A percentile compares a stretch with the other conserved stretches of the same genome.
These are phyloP conservation scores for Ctenopoma kingsleyae DNA, from an alignment of 2,797 vertebrate species.

Conservation along the genomic window DNA sequence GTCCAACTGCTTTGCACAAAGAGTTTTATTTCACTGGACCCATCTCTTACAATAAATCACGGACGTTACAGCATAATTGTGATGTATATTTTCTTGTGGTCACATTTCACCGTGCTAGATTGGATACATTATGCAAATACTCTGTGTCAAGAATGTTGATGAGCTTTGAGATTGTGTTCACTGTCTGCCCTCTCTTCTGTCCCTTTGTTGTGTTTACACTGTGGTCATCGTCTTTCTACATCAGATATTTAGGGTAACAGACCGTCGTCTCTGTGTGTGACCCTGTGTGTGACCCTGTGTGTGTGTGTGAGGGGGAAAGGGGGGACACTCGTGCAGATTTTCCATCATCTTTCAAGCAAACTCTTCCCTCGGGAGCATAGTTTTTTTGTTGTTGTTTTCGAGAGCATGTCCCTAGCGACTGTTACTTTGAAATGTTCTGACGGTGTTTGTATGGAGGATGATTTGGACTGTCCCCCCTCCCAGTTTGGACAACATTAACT, in stretches of 20 bases:
- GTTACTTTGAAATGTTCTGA: no score
- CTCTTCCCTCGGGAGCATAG: background rate
- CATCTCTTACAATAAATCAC: conserved; percentile 68
- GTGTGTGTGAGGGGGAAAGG: no score
- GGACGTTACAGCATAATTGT: conserved; percentile 54
- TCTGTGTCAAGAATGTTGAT: conserved; percentile 48
- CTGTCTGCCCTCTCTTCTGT: conserved; percentile 18
- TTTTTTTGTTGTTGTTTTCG: conserved; percentile 13
- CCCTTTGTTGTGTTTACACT: conserved; percentile 56
- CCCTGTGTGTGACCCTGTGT: no score
- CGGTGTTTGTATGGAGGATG: no score
- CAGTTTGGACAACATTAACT: no score
- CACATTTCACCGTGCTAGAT: conserved; percentile 35
- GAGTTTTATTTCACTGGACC: conserved; percentile 59
- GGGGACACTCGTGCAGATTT: conserved; percentile 18
- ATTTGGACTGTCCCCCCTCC: no score
- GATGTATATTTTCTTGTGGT: conserved; percentile 71
- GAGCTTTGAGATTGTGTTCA: conserved; percentile 48
- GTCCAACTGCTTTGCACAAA: conserved; percentile 73
- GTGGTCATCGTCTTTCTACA: conserved; percentile 60
- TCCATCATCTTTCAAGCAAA: conserved; percentile 49
- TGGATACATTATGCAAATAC: conserved; percentile 65
- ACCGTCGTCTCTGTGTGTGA: conserved; percentile 9
- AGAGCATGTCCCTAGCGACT: background rate
- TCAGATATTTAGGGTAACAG: conserved; percentile 45